Conservation (phyloP, 2,888 invertebrate species). For the Nephrocerus scutellatus region DNA sequence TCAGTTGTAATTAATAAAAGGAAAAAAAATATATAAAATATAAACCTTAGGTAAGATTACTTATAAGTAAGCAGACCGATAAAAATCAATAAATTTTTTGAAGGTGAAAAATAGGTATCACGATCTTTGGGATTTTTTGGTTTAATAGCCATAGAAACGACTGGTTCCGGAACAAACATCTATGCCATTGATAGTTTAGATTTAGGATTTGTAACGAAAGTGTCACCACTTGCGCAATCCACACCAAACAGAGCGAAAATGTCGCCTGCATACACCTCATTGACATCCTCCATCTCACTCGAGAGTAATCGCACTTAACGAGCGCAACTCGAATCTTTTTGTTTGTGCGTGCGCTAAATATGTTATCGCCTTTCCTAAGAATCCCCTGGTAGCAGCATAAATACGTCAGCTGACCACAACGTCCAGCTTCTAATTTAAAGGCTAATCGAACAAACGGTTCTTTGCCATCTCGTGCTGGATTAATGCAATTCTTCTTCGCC, state of each 20-base stretch:
- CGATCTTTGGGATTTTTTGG: conserved; percentile 75
- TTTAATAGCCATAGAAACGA: conserved; percentile 95
- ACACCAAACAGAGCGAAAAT: conserved; percentile 97
- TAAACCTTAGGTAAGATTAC: too few species aligned
- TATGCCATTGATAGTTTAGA: conserved; percentile 83
- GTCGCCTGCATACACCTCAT: conserved; percentile 88
- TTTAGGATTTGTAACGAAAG: conserved; percentile 77
- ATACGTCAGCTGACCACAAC: conserved; percentile 95
- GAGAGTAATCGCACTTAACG: conserved; percentile 91
- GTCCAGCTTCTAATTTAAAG: conserved; percentile 94
- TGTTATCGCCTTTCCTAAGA: conserved; percentile 73
- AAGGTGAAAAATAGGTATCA: too few species aligned
- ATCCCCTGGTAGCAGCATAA: conserved; percentile 93
- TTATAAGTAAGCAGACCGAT: too few species aligned
- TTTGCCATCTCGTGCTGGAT: conserved; percentile 62
- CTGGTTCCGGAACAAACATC: conserved; percentile 94
- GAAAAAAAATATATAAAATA: too few species aligned
- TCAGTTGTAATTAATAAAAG: too few species aligned
- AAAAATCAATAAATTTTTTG: too few species aligned
- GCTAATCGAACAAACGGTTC: conserved; percentile 88
- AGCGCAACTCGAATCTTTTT: conserved; percentile 80
- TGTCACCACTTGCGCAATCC: conserved; percentile 97
- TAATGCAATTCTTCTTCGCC: conserved; percentile 63
- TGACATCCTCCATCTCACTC: conserved; percentile 93
- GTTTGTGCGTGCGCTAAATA: conserved; percentile 81